These are phyloP conservation scores for Aphelenchoides bicaudatus DNA, from an alignment of 2,888 invertebrate genomes.

Conservation along the genomic window DNA sequence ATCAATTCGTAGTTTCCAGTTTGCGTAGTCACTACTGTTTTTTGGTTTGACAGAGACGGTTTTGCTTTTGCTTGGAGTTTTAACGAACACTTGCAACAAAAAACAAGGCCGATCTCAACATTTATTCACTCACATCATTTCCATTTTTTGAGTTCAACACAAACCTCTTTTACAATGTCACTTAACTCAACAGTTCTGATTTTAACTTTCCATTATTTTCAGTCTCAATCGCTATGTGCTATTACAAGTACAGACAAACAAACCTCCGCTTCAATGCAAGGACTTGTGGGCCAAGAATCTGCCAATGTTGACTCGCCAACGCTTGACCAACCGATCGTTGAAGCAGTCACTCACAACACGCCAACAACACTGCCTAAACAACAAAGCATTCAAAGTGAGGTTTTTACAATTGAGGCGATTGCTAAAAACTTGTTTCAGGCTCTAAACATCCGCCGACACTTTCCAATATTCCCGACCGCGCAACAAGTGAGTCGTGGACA, in stretches of 20 bases:
- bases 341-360: too few relatives aligned
- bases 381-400: too few relatives aligned
- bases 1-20: too few relatives aligned
- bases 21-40: not conserved
- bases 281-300: slow-evolving; percentile 45
- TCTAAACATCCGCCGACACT: not conserved
- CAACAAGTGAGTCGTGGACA: slow-evolving; percentile 21
- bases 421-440: too few relatives aligned
- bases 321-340: not conserved
- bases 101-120: too few relatives aligned
- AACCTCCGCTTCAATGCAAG: slow-evolving; percentile 51
- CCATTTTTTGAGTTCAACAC: not conserved
- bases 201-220: slow-evolving; percentile 26
- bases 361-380: too few relatives aligned
- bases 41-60: not conserved
- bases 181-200: too few relatives aligned
- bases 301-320: slow-evolving; percentile 15
- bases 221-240: slow-evolving; percentile 51
- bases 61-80: too few relatives aligned
- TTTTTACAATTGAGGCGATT: too few relatives aligned
- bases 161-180: too few relatives aligned
- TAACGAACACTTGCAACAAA: too few relatives aligned
- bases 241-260: slow-evolving; percentile 42
- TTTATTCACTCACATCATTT: too few relatives aligned
- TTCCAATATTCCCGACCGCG: not conserved